These are phyloP conservation scores for Turdus rufiventris DNA, from an alignment of 2,113 vertebrate genomes.

Conservation along the genomic window DNA sequence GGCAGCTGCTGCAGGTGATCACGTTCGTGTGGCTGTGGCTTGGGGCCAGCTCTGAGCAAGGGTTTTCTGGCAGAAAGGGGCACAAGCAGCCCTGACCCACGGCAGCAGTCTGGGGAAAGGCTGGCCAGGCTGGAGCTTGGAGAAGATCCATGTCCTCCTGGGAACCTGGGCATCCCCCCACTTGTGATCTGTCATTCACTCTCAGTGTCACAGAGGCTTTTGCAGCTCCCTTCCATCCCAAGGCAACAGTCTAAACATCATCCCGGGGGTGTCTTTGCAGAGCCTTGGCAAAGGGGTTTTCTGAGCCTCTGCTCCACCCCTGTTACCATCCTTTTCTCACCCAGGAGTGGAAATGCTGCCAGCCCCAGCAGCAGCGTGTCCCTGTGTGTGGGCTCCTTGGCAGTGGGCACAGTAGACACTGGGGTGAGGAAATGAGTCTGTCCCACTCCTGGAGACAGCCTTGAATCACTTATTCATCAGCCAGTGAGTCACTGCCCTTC, in stretches of 20 bases:
- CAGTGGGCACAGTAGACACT: not conserved
- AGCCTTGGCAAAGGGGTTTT: not conserved
- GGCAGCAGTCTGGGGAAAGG: not conserved
- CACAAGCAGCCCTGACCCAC: fast-evolving
- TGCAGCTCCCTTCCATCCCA: not conserved
- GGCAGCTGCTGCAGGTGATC: not conserved
- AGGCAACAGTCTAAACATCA: not conserved
- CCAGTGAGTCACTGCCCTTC: conserved; percentile 32
- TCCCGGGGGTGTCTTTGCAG: not conserved
- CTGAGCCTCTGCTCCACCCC: not conserved
- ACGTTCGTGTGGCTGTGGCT: fast-evolving
- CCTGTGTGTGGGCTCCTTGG: fast-evolving
- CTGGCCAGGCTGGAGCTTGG: not conserved
- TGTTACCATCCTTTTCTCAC: not conserved
- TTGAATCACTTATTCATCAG: not conserved
- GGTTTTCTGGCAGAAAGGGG: fast-evolving
- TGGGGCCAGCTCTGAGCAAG: not conserved
- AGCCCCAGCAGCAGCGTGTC: not conserved
- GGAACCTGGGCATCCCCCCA: fast-evolving
- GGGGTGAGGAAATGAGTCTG: not conserved
- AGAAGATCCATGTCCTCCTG: not conserved
- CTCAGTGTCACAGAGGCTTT: not conserved
- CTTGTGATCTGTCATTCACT: not conserved
- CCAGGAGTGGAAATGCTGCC: not conserved
- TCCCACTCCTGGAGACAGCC: not conserved